phyloP scores from a whole-genome alignment of 2,797 vertebrate genomes.

The Phataginus tetradactyla region DNA sequence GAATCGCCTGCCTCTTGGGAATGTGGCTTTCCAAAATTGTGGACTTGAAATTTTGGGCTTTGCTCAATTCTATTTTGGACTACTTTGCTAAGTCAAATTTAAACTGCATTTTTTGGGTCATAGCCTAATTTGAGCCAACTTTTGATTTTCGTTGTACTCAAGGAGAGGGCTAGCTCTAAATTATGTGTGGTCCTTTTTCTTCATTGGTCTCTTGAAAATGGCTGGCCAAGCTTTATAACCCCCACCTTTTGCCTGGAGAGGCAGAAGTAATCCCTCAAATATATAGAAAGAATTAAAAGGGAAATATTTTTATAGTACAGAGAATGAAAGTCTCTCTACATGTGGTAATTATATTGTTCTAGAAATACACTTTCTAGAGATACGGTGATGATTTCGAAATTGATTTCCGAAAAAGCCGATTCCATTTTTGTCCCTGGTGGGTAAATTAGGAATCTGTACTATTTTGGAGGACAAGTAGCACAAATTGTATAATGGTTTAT shows the following conservation, averaged over 20 bases:
- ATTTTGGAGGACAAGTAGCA: slow-evolving; percentile 83
- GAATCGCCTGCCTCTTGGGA: neutral
- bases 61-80: neutral
- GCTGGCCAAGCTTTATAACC: neutral
- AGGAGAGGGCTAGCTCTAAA: slow-evolving; percentile 32
- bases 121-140: neutral
- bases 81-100: neutral
- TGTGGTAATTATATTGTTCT: slow-evolving; percentile 71
- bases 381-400: slow-evolving; percentile 77
- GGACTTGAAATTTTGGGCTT: neutral
- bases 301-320: slow-evolving; percentile 88
- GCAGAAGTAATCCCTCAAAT: slow-evolving; percentile 75
- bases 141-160: slow-evolving; percentile 60
- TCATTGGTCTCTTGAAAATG: slow-evolving; percentile 65
- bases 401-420: slow-evolving; percentile 66
- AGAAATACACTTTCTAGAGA: slow-evolving; percentile 81
- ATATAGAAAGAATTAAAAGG: slow-evolving; percentile 83
- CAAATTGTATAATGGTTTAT: slow-evolving; percentile 66
- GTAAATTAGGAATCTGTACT: slow-evolving; percentile 78
- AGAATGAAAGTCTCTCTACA: slow-evolving; percentile 75
- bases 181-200: slow-evolving; percentile 56
- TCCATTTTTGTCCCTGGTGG: slow-evolving; percentile 81
- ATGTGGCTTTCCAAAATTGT: neutral
- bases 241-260: slow-evolving; percentile 61
- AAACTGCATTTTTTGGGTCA: neutral